phyloP scores from a whole-genome alignment of 2,888 invertebrate species.

The Chouioia cunea region DNA sequence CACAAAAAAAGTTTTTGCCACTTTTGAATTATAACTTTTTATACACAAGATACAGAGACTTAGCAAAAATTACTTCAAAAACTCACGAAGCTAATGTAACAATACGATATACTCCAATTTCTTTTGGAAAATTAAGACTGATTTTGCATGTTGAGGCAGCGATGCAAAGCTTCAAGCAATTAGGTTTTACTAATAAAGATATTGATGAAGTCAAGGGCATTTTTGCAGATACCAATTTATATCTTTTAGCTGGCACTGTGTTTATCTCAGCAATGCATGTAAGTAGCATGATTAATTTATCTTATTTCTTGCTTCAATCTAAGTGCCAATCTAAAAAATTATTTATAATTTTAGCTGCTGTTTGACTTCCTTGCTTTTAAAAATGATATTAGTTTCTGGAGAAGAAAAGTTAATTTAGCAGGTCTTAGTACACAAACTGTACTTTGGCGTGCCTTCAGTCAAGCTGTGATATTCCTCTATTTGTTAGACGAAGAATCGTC shows the following conservation, averaged over 20 bases:
- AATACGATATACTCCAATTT: conserved; percentile 80
- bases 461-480: conserved; percentile 91
- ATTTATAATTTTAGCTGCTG: conserved; percentile 77
- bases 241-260: conserved; percentile 89
- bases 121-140: conserved; percentile 83
- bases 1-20: conserved; percentile 73
- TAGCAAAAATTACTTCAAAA: conserved; percentile 76
- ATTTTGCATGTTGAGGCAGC: conserved; percentile 83
- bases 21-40: conserved; percentile 87
- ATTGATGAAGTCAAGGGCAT: conserved; percentile 97
- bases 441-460: conserved; percentile 94
- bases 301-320: too few species aligned
- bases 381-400: conserved; percentile 97
- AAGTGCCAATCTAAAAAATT: conserved; percentile 1
- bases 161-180: conserved; percentile 76
- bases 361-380: conserved; percentile 98
- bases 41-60: conserved; percentile 82
- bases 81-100: conserved; percentile 76
- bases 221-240: conserved; percentile 95
- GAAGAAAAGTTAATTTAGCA: conserved; percentile 84
- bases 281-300: conserved; percentile 69
- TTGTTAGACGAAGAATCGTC: conserved; percentile 93
- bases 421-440: conserved; percentile 91
- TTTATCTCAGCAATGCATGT: conserved; percentile 94
- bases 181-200: conserved; percentile 94